A percentile compares a stretch with the other conserved stretches of the same genome.
phyloP scores from a whole-genome alignment of 2,888 invertebrate species.

The Cataglyphis livida region DNA sequence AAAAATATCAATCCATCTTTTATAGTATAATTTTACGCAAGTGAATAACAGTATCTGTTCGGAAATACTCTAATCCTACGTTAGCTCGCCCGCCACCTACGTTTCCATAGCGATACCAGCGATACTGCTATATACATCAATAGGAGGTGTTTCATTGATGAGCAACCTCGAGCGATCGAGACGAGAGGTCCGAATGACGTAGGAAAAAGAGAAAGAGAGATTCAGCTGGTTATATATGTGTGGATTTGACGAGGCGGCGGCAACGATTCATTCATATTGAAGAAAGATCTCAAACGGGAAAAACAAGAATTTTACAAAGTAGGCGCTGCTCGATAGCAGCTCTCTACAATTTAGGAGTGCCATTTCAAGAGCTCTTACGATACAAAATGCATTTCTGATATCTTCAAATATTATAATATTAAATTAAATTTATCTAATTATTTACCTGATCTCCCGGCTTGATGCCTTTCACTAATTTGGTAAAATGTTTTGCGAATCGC shows the following conservation, averaged over 20 bases:
- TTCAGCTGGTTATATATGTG: neutral
- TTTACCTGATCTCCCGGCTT: slow-evolving; percentile 87
- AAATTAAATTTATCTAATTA: neutral
- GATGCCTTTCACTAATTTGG: slow-evolving; percentile 91
- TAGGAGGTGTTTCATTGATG: slow-evolving; percentile 75
- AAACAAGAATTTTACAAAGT: slow-evolving; percentile 70
- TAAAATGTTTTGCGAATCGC: slow-evolving; percentile 89
- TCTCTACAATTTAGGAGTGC: slow-evolving; percentile 58
- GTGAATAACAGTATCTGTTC: slow-evolving; percentile 59
- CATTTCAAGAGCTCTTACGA: slow-evolving; percentile 7
- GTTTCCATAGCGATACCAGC: slow-evolving; percentile 35
- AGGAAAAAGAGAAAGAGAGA: slow-evolving; percentile 34
- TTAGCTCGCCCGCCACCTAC: slow-evolving; percentile 72
- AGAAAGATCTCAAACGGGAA: slow-evolving; percentile 70
- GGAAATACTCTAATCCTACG: slow-evolving; percentile 67
- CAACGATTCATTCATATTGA: slow-evolving; percentile 70
- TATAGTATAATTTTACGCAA: slow-evolving; percentile 52
- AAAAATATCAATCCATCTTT: slow-evolving; percentile 8
- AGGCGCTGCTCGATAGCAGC: slow-evolving; percentile 65
- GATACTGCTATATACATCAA: slow-evolving; percentile 50
- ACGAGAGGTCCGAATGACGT: slow-evolving; percentile 55
- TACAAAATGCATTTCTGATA: slow-evolving; percentile 6
- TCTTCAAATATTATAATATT: neutral
- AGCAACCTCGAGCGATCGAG: slow-evolving; percentile 64
- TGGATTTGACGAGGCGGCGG: slow-evolving; percentile 48